Evolutionary conservation across 1,140 invertebrate species (phyloP), one percentile per base, ranked within the genome.

Genomic region (Diploscapter pachys): DNA sequence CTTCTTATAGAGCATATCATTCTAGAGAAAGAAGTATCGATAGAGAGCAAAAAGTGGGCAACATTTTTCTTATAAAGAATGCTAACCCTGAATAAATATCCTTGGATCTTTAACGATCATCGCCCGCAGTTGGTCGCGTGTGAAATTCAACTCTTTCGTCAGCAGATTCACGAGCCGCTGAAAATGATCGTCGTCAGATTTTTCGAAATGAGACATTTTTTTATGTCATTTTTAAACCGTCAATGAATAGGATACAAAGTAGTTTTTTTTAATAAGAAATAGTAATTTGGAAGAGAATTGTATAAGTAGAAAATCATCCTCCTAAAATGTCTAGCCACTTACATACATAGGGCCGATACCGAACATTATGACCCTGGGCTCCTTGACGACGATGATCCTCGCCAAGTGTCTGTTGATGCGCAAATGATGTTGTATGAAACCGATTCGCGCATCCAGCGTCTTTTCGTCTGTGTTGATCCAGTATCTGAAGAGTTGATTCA

Each of bases 391-490:
- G 8, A 96, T 75, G 63, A 82, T 59, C 80, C 93, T 88, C 0
- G 96, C 87, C 88, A 94, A 89, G 79, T 89, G 79, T 2, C 93
- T 93, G 77, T 68, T 88, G 13, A 97, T 86, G 9, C 86, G 77
- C 82, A 94, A 96, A 75, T 89, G 89, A 78, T 90, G 89, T 88
- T 96, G 93, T 82, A 93, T 91, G 86, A 90, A 92, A 61, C 93
- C 94, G 48, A 98, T 87, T 78, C 91, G 89, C 13, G 86, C 85
- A 84, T 97, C 94, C 80, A 96, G 91, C 55, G 89, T 86, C 75
- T 88, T 86, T 1, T 92, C 92, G 13, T 89, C 90, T 31, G 54
- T 78, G 69, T 85, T 85, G 52, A 85, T 55, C 83, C 83, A 85
- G 69, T 85, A 85, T 69, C 81, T 80, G 68, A 67, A 82, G 57